Conservation (phyloP, 2,797 vertebrate genomes). For the Triplophysa yarkandensis region DNA sequence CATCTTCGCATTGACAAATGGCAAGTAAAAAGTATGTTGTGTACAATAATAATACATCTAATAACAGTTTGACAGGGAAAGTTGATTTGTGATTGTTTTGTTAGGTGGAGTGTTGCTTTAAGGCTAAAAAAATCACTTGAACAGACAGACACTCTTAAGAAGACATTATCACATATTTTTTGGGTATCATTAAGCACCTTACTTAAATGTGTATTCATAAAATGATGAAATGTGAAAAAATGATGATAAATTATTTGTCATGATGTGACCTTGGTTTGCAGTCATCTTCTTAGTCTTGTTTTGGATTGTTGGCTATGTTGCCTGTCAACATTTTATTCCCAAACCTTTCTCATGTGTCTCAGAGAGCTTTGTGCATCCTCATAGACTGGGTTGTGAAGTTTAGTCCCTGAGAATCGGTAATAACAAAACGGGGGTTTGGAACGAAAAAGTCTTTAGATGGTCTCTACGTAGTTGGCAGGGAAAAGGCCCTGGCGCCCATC, state of each 20-base stretch:
- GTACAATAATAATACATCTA: background rate
- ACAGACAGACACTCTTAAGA: background rate
- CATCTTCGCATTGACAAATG: background rate
- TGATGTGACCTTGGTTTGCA: background rate
- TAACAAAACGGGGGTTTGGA: constrained; percentile 32
- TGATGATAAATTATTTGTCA: background rate
- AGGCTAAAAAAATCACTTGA: background rate
- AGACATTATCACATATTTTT: constrained; percentile 13
- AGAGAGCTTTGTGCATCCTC: constrained; percentile 37
- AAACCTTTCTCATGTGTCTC: constrained; percentile 22
- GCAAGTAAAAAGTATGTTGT: background rate
- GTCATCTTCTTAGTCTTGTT: constrained; percentile 1
- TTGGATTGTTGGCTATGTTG: background rate
- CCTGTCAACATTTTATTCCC: background rate
- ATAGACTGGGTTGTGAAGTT: constrained; percentile 27
- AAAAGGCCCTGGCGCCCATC: constrained; percentile 80
- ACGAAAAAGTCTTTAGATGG: constrained; percentile 63
- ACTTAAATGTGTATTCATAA: constrained; percentile 14
- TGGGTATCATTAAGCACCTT: constrained; percentile 7
- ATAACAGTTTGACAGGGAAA: background rate
- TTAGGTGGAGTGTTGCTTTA: background rate
- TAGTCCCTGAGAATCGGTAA: constrained; percentile 51
- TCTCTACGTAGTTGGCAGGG: constrained; percentile 81
- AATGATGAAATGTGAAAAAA: constrained; percentile 7
- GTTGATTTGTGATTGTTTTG: background rate